These are phyloP conservation scores for Geopemphigus sp. DNA, from an alignment of 1,140 invertebrate species.

Conservation along the genomic window DNA sequence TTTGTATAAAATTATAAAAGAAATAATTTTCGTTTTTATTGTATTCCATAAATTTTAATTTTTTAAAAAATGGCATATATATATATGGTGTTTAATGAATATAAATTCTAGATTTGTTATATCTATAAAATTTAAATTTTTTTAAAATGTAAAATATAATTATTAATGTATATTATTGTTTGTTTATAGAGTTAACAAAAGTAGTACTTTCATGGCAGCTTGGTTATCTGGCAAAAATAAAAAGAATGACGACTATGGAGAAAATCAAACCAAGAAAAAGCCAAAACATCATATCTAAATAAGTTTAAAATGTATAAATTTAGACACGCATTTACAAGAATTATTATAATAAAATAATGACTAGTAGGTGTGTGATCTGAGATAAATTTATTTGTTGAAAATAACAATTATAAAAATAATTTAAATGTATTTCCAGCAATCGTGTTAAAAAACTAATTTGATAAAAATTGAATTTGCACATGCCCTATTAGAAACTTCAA, in stretches of 20 bases:
- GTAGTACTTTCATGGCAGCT: slow-evolving; percentile 28
- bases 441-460: background rate
- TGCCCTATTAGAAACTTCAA: background rate
- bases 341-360: too few relatives aligned
- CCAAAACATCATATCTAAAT: background rate
- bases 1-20: too few relatives aligned
- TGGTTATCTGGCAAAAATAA: slow-evolving; percentile 35
- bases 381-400: background rate
- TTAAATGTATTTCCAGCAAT: background rate
- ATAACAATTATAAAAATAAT: background rate
- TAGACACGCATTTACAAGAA: too few relatives aligned
- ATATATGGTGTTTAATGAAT: too few relatives aligned
- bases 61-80: too few relatives aligned
- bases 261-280: slow-evolving; percentile 20
- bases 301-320: background rate
- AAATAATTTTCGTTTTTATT: too few relatives aligned
- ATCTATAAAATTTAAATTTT: too few relatives aligned
- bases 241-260: background rate
- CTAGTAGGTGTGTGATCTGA: background rate
- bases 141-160: background rate
- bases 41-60: too few relatives aligned
- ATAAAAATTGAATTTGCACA: background rate
- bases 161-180: background rate
- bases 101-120: too few relatives aligned
- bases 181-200: slow-evolving; percentile 41